phyloP scores from a whole-genome alignment of 2,797 vertebrate genomes.

The Discoglossus pictus region DNA sequence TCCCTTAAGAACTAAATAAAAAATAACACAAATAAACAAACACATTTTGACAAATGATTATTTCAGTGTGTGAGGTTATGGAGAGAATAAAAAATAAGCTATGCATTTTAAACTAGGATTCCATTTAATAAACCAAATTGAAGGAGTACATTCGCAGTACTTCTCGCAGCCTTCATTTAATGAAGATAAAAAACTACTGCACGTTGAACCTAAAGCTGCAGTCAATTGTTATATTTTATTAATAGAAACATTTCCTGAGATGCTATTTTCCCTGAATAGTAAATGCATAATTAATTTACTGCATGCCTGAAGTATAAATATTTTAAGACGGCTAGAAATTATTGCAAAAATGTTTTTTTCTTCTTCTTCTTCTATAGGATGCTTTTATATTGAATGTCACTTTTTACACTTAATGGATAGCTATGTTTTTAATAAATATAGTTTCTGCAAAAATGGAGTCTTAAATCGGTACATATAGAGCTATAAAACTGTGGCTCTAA shows the following conservation, averaged over 20 bases:
- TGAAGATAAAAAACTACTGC: constrained; percentile 34
- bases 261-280: constrained; percentile 43
- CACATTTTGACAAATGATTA: constrained; percentile 13
- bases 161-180: constrained; percentile 19
- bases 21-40: no score
- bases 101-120: constrained; percentile 7
- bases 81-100: constrained; percentile 1
- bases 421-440: not conserved
- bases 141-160: constrained; percentile 15
- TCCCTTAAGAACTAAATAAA: no score
- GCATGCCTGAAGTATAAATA: constrained; percentile 37
- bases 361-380: constrained; percentile 9
- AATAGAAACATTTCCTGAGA: constrained; percentile 46
- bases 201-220: constrained; percentile 36
- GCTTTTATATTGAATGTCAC: constrained; percentile 6
- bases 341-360: constrained; percentile 33
- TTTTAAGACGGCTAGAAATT: constrained; percentile 35
- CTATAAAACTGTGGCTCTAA: constrained; percentile 30
- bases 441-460: not conserved
- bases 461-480: constrained; percentile 4
- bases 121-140: constrained; percentile 20
- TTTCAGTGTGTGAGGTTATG: not conserved
- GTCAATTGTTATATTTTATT: constrained; percentile 52
- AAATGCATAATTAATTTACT: constrained; percentile 51
- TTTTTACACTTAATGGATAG: constrained; percentile 4